These are phyloP conservation scores for Acronicta aceris DNA, from an alignment of 2,888 invertebrate genomes.

Conservation along the genomic window DNA sequence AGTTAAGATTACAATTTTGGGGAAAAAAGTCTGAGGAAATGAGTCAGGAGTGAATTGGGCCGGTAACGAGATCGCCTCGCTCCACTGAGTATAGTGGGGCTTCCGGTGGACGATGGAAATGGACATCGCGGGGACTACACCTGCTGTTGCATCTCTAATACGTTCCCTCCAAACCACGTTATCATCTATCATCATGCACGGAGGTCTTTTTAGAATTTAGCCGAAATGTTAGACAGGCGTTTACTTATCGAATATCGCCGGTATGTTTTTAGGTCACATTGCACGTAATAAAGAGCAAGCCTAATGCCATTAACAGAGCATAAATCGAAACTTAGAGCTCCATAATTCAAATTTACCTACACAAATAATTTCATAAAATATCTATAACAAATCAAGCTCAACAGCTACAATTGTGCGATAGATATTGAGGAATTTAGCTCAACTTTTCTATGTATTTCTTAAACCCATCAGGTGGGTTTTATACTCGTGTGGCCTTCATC, in stretches of 20 bases:
- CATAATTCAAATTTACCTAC: no score
- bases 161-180: constrained; percentile 20
- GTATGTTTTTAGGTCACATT: no score
- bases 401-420: no score
- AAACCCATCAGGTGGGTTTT: not conserved
- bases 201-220: not conserved
- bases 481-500: not conserved
- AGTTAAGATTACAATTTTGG: constrained; percentile 71
- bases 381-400: no score
- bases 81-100: constrained; percentile 73
- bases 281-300: no score
- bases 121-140: constrained; percentile 59
- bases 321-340: no score
- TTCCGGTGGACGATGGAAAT: constrained; percentile 75
- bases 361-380: no score
- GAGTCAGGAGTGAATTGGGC: constrained; percentile 76
- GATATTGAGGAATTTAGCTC: no score
- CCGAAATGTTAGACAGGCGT: no score
- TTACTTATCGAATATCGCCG: no score
- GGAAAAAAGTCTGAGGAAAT: constrained; percentile 78
- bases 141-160: constrained; percentile 62
- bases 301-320: no score
- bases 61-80: constrained; percentile 78
- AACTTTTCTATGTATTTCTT: no score
- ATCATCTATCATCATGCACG: not conserved